Conservation (phyloP, 2,113 vertebrate species). For the Proterorhinus semilunaris region DNA sequence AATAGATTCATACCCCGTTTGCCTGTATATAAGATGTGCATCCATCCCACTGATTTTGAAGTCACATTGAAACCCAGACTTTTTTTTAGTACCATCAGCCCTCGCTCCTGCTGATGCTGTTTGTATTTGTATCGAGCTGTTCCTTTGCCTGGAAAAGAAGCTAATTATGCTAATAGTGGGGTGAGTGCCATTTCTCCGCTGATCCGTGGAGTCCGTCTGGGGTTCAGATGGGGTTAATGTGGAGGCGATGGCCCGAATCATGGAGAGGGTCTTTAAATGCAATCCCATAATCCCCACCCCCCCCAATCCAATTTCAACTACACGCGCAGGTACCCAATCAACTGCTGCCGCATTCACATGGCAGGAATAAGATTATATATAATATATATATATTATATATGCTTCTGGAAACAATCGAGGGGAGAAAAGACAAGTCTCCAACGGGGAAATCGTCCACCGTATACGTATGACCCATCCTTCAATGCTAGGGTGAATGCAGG, state of each 20-base stretch:
- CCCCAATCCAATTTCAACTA: conserved; percentile 37
- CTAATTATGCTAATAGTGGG: conserved; percentile 21
- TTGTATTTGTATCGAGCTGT: background rate
- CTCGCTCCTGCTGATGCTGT: background rate
- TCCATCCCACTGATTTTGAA: background rate
- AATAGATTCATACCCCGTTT: background rate
- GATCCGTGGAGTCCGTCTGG: conserved; percentile 14
- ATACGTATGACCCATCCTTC: too few species aligned
- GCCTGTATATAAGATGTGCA: background rate
- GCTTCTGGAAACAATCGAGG: too few species aligned
- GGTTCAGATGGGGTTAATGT: conserved; percentile 23
- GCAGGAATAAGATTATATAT: conserved; percentile 13
- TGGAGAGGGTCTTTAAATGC: conserved; percentile 34
- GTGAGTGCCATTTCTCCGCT: conserved; percentile 15
- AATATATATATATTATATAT: too few species aligned
- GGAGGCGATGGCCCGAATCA: conserved; percentile 42
- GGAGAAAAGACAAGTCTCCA: too few species aligned
- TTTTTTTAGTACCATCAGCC: background rate
- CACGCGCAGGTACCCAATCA: conserved; percentile 33
- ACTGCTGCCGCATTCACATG: conserved; percentile 13
- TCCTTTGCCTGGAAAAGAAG: conserved; percentile 10
- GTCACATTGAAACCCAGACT: background rate
- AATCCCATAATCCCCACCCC: conserved; percentile 25
- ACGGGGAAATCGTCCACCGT: too few species aligned
- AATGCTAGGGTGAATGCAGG: too few species aligned